Evolutionary conservation across 2,113 vertebrate species (phyloP).

Genomic region (Erpornis zantholeuca): DNA sequence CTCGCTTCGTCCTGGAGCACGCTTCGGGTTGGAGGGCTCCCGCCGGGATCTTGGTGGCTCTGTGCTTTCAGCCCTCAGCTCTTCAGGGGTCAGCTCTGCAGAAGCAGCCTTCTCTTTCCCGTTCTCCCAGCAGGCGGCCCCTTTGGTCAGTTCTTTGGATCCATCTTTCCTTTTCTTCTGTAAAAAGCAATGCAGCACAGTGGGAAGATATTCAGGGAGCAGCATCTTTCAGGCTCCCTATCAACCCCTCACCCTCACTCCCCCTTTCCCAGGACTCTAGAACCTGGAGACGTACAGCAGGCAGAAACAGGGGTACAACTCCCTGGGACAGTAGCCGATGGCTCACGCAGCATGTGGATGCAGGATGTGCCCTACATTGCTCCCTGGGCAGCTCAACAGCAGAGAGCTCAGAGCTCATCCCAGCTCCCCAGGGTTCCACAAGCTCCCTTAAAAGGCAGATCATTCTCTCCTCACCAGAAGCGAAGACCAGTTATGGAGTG

Average conservation of each 20-base stretch:
- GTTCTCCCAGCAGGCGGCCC: constrained; percentile 69
- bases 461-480: constrained; percentile 78
- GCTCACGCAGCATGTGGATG: not conserved
- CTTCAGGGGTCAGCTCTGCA: constrained; percentile 27
- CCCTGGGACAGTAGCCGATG: not conserved
- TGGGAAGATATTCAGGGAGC: not conserved
- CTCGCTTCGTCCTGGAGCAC: constrained; percentile 72
- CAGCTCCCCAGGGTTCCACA: not conserved
- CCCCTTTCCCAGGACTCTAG: not conserved
- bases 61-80: not conserved
- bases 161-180: constrained; percentile 82
- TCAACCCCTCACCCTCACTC: not conserved
- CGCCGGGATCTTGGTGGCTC: constrained; percentile 70
- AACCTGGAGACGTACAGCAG: not conserved
- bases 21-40: constrained; percentile 82
- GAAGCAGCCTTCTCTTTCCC: constrained; percentile 69
- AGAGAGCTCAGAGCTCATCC: not conserved
- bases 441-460: not conserved
- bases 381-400: not conserved
- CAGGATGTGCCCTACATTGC: not conserved
- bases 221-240: not conserved
- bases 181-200: constrained; percentile 19
- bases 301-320: not conserved
- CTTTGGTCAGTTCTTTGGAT: constrained; percentile 71
- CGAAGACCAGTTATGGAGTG: constrained; percentile 88